phyloP scores from a whole-genome alignment of 2,888 invertebrate genomes.

The Drosophila putrida region DNA sequence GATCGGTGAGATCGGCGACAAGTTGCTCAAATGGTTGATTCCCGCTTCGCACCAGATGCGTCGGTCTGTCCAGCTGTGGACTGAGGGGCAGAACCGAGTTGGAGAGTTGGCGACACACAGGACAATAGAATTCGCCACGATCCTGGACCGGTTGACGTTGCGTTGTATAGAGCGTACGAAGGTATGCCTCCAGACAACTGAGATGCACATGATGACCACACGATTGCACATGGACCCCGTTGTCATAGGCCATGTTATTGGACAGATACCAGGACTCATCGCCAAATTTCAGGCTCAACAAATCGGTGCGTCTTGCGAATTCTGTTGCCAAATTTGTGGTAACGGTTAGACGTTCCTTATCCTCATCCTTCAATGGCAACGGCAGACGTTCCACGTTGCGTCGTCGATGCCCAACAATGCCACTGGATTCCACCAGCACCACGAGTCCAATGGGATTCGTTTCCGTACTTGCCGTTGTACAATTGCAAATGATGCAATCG shows the following conservation, averaged over 20 bases:
- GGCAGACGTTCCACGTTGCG: conserved; percentile 83
- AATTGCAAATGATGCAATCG: conserved; percentile 98
- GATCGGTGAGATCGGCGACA: conserved; percentile 86
- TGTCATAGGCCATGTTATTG: conserved; percentile 94
- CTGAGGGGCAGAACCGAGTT: conserved; percentile 95
- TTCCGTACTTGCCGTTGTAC: conserved; percentile 93
- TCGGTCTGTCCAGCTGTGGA: conserved; percentile 89
- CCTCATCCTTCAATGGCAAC: conserved; percentile 89
- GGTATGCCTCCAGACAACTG: conserved; percentile 96
- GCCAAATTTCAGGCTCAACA: conserved; percentile 91
- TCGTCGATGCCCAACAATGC: conserved; percentile 93
- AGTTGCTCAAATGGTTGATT: conserved; percentile 84
- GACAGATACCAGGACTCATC: conserved; percentile 92
- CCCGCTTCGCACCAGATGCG: conserved; percentile 88
- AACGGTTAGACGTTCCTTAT: conserved; percentile 87
- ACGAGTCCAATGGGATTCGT: conserved; percentile 95
- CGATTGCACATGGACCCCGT: conserved; percentile 96
- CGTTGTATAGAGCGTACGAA: conserved; percentile 92
- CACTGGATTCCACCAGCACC: conserved; percentile 93
- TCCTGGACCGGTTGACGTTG: conserved; percentile 92
- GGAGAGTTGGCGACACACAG: conserved; percentile 96
- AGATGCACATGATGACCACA: conserved; percentile 99
- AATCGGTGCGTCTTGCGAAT: conserved; percentile 91
- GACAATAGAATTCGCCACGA: conserved; percentile 96
- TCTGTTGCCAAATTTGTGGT: conserved; percentile 90